Evolutionary conservation across 2,797 vertebrate species (phyloP), one percentile per base, ranked within the genome.

Genomic region (Sarcophilus harrisii): DNA sequence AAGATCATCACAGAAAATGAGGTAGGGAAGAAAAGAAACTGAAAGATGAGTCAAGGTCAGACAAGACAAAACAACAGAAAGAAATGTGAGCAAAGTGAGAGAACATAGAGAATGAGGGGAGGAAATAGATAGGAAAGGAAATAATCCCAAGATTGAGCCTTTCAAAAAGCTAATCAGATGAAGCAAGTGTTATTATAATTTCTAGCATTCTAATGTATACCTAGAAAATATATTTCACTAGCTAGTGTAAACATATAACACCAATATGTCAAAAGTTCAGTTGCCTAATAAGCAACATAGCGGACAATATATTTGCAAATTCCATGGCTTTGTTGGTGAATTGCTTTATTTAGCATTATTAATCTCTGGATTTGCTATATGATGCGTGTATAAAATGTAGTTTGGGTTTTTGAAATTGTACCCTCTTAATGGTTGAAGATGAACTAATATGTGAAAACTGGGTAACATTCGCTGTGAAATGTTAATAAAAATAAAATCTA

Each of bases 341-440:
- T 1, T 54, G 45, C 57, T 95, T 93, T 81, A 94, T 91, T 94
- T 55, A 93, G 73, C 4, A 21, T 90, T 90, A 27, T 90, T 91
- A 18, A 54, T 38, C 27, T 55, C 54, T 93, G 54, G 13, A 54
- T 62, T 2, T 45, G 27, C 32, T 97, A n/a, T 24, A 24, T 45
- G 14, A 55, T 29, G 38, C 57, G 0, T 49, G 59, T 38, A 52
- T 30, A 45, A 90, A 93, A 93, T 55, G 4, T 30, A 21, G 90
- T 90, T 93, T 93, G 66, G 90, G 5, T 62, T 60, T 32, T 91
- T 92, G 38, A 94, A 93, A 18, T 81, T n/a, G 57, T 81, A 87
- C 49, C 21, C n/a, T 73, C 45, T 81, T 45, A 81, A 45, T 81
- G 21, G 21, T 27, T 45, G 38, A n/a, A 45, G 10, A 54, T 38